Evolutionary conservation across 2,113 vertebrate genomes (phyloP).

Genomic region (Mustelus asterias): DNA sequence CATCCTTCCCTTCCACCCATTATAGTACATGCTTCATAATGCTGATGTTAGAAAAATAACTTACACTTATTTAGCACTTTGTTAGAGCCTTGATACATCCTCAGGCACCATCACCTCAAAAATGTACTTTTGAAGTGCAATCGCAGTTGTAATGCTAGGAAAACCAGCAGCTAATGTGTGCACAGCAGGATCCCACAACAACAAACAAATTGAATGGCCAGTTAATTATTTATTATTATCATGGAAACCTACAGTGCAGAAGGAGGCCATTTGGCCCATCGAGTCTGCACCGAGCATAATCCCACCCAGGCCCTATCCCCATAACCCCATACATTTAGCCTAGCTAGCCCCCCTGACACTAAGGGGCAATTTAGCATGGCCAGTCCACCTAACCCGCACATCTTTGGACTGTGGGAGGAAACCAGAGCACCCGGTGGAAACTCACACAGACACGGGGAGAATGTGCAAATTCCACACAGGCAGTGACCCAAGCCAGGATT

Average conservation of each 20-base stretch:
- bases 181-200: not conserved
- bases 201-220: not conserved
- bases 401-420: no score
- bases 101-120: not conserved
- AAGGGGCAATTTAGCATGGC: no score
- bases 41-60: not conserved
- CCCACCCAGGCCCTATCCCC: no score
- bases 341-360: no score
- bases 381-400: no score
- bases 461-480: no score
- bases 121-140: not conserved
- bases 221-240: not conserved
- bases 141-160: not conserved
- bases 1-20: not conserved
- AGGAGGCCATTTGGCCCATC: no score
- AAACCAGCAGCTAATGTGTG: not conserved
- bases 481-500: not conserved
- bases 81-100: not conserved
- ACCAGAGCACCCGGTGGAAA: no score
- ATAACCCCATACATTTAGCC: no score
- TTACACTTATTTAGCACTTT: not conserved
- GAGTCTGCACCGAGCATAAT: no score
- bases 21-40: not conserved
- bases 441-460: no score
- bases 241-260: no score